Evolutionary conservation across 2,113 vertebrate genomes (phyloP), one percentile per base, ranked within the genome.

Genomic region (Phylloscopus whistleri): DNA sequence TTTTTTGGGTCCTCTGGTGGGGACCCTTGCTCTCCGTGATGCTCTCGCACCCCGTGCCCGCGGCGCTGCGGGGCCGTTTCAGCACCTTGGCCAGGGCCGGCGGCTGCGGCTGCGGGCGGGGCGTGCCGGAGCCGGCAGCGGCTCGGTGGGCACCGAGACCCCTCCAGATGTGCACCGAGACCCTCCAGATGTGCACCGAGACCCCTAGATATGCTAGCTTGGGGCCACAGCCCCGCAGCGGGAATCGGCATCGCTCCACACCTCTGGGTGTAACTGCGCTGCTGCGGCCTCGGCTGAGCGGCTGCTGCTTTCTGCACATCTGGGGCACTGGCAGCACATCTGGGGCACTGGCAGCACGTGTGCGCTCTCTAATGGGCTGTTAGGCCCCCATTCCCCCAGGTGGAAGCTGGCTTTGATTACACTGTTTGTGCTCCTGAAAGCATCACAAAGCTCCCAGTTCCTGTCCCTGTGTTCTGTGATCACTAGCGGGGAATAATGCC

Each of bases 11-110:
- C n/a, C 35, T 33, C 17, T 1, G 70, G 7, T 3, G 43, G 3
- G 4, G 6, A 1, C 19, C 17, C 31, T 2, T 0, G 22, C 26
- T 16, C 9, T 1, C 44, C 33, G 28, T 0, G 43, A 0, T 0
- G 20, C 37, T 30, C 17, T 5, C 8, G 16, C 67, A 5, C 7
- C 16, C 31, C 5, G 22, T 1, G 37, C 37, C 37, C n/a, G 35
- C 41, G 5, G 11, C 4, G 37, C 39, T 18, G 33, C 6, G 13
- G 49, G 16, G 44, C n/a, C 10, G 21, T 31, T 96, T 95, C 96
- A 96, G 94, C 58, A 95, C 96, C 94, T 30, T 88, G 95, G 95
- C 79, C 95, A 95, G 94, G 9, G 93, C 66, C 84, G 5, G 53
- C 52, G 63, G 73, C 52, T 3, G 59, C 55, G 69, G 62, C 60